Conservation (phyloP, 2,113 vertebrate genomes). For the Amazona guildingii region DNA sequence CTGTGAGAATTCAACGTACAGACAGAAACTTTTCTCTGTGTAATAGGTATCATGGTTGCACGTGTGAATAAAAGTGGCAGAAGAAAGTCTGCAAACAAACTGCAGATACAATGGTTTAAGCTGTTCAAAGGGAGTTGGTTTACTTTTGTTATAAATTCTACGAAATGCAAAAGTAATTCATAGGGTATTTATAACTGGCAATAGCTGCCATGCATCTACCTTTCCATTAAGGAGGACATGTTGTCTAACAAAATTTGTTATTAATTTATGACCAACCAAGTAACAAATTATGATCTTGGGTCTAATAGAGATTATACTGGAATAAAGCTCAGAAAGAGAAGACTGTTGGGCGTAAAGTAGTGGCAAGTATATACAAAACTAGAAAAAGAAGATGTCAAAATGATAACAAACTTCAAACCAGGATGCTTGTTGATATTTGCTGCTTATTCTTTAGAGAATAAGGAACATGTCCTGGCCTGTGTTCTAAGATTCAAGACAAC, state of each 20-base stretch:
- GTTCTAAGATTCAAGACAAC: not conserved
- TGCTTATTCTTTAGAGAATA: not conserved
- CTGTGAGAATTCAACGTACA: not conserved
- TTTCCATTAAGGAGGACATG: not conserved
- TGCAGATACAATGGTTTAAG: not conserved
- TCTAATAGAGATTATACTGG: not conserved
- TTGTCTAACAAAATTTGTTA: not conserved
- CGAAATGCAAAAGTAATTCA: not conserved
- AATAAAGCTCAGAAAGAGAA: not conserved
- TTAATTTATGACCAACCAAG: not conserved
- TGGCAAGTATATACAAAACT: not conserved
- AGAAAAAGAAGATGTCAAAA: not conserved
- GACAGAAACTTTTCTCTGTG: not conserved
- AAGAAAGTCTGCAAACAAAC: not conserved
- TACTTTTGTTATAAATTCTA: not conserved
- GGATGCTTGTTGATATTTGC: not conserved
- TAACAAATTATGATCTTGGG: not conserved
- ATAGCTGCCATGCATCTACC: not conserved
- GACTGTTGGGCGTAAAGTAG: not conserved
- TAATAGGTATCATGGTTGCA: not conserved
- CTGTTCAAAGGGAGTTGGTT: not conserved
- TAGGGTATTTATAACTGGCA: not conserved
- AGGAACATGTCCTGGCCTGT: not conserved
- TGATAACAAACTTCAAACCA: not conserved
- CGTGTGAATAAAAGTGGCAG: not conserved